Conservation (phyloP, 2,888 invertebrate genomes). For the Brenthis ino region DNA sequence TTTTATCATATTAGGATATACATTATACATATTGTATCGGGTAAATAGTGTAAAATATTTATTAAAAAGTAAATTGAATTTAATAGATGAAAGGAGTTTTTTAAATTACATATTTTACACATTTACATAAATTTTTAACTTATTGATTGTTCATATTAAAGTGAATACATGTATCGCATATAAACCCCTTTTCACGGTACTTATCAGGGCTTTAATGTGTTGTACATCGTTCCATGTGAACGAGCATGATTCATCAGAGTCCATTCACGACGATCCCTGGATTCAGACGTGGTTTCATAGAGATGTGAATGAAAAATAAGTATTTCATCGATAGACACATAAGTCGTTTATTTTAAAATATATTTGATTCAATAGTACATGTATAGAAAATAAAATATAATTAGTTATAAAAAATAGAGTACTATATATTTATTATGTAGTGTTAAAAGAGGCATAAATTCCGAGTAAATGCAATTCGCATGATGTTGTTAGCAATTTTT, state of each 20-base stretch:
- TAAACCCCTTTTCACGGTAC: conserved; percentile 54
- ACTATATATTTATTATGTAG: no score
- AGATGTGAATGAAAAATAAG: conserved; percentile 42
- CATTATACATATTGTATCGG: background rate
- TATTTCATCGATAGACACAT: background rate
- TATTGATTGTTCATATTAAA: conserved; percentile 15
- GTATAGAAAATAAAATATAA: background rate
- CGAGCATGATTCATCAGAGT: conserved; percentile 75
- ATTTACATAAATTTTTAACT: conserved; percentile 1
- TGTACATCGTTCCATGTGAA: conserved; percentile 66
- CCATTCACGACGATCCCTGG: conserved; percentile 74
- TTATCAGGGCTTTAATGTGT: conserved; percentile 54
- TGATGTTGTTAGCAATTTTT: no score
- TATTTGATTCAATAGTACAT: background rate
- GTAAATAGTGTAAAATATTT: no score
- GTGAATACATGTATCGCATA: conserved; percentile 47
- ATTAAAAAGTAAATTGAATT: no score
- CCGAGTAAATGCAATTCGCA: no score
- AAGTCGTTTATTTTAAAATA: background rate
- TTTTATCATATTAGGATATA: background rate
- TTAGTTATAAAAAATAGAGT: no score
- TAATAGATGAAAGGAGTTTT: no score
- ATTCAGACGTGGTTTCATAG: conserved; percentile 65
- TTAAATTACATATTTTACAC: background rate
- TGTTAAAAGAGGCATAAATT: no score